phyloP scores from a whole-genome alignment of 2,797 vertebrate species.

The Apogon talboti region DNA sequence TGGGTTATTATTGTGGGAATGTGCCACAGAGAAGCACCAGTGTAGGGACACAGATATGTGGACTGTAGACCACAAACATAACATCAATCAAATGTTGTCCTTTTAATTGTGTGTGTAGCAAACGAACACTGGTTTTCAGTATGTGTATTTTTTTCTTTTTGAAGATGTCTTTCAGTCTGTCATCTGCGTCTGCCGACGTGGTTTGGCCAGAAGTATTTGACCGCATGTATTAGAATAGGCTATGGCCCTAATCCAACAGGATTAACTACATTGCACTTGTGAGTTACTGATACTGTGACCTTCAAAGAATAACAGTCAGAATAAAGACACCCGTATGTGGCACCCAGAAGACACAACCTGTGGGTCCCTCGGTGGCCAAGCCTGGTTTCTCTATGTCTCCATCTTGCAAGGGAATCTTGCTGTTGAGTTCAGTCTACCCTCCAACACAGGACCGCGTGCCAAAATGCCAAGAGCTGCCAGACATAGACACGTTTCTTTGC shows the following conservation, averaged over 20 bases:
- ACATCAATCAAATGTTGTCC: constrained; percentile 14
- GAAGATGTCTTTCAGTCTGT: constrained; percentile 16
- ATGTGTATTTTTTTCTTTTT: neutral
- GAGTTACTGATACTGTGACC: constrained; percentile 61
- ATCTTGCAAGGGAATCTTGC: constrained; percentile 74
- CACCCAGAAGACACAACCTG: constrained; percentile 26
- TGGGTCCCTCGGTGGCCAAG: constrained; percentile 32
- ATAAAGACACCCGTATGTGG: constrained; percentile 32
- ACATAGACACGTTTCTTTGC: constrained; percentile 50
- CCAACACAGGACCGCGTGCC: constrained; percentile 50
- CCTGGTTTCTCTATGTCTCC: constrained; percentile 55
- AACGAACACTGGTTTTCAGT: neutral
- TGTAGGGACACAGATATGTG: constrained; percentile 24
- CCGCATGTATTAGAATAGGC: constrained; percentile 36
- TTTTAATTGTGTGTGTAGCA: constrained; percentile 2
- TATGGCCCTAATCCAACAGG: constrained; percentile 55
- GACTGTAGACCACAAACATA: constrained; percentile 25
- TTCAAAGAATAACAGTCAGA: constrained; percentile 31
- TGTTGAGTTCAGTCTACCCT: constrained; percentile 28
- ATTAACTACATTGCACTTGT: constrained; percentile 52
- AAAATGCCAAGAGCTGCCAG: constrained; percentile 59
- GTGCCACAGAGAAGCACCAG: constrained; percentile 26
- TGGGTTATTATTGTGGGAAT: constrained; percentile 49
- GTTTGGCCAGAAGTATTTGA: constrained; percentile 34
- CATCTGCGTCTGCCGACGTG: constrained; percentile 41